Evolutionary conservation across 2,797 vertebrate genomes (phyloP).

Genomic region (Thamnophis elegans): DNA sequence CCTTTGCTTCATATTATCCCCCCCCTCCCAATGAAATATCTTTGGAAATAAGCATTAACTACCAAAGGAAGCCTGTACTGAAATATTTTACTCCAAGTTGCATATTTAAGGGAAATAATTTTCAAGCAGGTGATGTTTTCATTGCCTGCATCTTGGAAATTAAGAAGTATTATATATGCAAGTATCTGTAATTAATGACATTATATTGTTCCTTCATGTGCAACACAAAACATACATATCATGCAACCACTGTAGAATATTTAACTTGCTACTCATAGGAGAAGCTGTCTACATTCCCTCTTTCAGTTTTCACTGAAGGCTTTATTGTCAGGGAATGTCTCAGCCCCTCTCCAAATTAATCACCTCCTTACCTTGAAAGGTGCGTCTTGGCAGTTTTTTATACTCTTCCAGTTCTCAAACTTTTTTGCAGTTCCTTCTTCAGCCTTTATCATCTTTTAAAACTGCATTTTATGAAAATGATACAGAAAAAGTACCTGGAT

Average conservation of each 20-base stretch:
- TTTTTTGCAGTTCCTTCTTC: not conserved
- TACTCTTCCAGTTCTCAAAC: not conserved
- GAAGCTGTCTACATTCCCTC: not conserved
- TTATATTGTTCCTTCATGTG: not conserved
- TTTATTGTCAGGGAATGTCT: not conserved
- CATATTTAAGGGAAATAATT: not conserved
- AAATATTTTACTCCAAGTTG: not conserved
- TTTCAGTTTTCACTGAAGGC: not conserved
- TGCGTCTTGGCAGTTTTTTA: not conserved
- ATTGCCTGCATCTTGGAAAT: not conserved
- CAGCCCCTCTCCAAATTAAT: not conserved
- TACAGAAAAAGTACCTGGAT: not conserved
- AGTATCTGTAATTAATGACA: not conserved
- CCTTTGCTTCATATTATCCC: not conserved
- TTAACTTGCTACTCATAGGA: not conserved
- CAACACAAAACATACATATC: not conserved
- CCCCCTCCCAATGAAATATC: not conserved
- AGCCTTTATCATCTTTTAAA: not conserved
- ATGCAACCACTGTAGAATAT: not conserved
- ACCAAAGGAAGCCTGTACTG: not conserved
- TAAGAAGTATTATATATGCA: not conserved
- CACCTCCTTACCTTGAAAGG: not conserved
- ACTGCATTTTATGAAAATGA: not conserved
- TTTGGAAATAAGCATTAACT: not conserved
- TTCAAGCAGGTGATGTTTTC: not conserved